phyloP scores from a whole-genome alignment of 2,797 vertebrate species.

The Amniataba percoides region DNA sequence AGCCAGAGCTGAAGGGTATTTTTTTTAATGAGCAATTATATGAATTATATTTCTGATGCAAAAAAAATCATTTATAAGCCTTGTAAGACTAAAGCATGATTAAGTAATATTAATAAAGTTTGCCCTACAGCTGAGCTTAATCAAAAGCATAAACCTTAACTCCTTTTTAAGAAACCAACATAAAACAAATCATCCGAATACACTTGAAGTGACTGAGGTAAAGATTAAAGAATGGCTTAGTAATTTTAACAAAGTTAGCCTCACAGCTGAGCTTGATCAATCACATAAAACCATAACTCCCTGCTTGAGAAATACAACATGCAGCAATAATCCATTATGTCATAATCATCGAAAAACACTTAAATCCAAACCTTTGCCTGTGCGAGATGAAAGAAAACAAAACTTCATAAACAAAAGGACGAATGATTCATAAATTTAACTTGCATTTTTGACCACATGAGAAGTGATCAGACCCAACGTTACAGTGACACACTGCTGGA shows the following conservation, averaged over 20 bases:
- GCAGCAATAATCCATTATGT: slow-evolving; percentile 54
- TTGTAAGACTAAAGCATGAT: slow-evolving; percentile 23
- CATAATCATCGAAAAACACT: slow-evolving; percentile 34
- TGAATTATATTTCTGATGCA: slow-evolving; percentile 29
- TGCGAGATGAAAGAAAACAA: slow-evolving; percentile 22
- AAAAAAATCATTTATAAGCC: slow-evolving; percentile 18
- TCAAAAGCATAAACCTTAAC: slow-evolving; percentile 41
- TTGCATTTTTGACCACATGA: slow-evolving; percentile 36
- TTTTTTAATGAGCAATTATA: slow-evolving; percentile 47
- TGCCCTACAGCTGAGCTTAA: slow-evolving; percentile 33
- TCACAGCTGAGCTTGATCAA: slow-evolving; percentile 55
- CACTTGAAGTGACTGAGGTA: slow-evolving; percentile 36
- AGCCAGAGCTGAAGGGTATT: slow-evolving; percentile 33
- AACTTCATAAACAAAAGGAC: slow-evolving; percentile 23
- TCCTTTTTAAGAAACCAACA: slow-evolving; percentile 21
- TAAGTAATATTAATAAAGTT: slow-evolving; percentile 36
- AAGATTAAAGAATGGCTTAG: slow-evolving; percentile 43
- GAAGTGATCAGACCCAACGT: slow-evolving; percentile 43
- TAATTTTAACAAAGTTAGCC: slow-evolving; percentile 44
- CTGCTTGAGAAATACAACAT: slow-evolving; percentile 39
- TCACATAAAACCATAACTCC: slow-evolving; percentile 41
- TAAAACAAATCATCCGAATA: slow-evolving; percentile 36
- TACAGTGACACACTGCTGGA: slow-evolving; percentile 30
- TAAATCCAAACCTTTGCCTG: slow-evolving; percentile 21
- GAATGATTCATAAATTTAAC: slow-evolving; percentile 49